Base-by-base conservation (phyloP, 1,140 invertebrate genomes). In the Drosophila malerkotliana region DNA sequence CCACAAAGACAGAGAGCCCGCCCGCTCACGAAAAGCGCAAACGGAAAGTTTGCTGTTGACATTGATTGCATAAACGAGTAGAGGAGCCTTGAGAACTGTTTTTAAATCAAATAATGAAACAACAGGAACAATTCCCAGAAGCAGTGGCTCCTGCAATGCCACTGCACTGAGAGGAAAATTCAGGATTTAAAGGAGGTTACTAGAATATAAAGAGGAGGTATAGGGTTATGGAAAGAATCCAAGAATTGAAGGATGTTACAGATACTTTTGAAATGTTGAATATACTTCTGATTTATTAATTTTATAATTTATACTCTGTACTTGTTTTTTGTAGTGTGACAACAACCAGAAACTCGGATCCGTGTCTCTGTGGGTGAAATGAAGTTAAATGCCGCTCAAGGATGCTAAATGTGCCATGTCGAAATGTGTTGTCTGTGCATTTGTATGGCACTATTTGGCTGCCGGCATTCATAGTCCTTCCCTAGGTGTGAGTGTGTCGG, bases 341-440 rank as follows among this genome's bases (percentile, higher is more conserved):
- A 14, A 8, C 51, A 58, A 54, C 41, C 52, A 41, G 55, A 66
- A 28, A 76, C 53, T 41, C 34, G 24, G 37, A 45, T 58, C 49
- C 57, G 41, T 77, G 51, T 59, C 54, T 58, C 58, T 74, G 69
- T 69, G 79, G 61, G 64, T 56, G 62, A 80, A 87, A 87, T 62
- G 67, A 88, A 83, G 76, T 88, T 88, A 88, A 88, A 83, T 88
- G 83, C 79, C 83, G 76, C 76, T 88, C 83, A 88, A 88, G 79
- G 83, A 88, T 88, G 76, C 84, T 83, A 85, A 85, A 85, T 85
- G 82, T 85, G 83, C 58, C 82, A 83, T 88, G 72, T 88, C 83
- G 79, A 88, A 87, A 87, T 88, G 83, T 88, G 83, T 69, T 69
- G 44, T 68, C 41, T 66, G 10, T 69, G 66, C 52, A 72, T 87